Base-by-base conservation (phyloP, 2,888 invertebrate genomes). In the Pollenia angustigena region DNA sequence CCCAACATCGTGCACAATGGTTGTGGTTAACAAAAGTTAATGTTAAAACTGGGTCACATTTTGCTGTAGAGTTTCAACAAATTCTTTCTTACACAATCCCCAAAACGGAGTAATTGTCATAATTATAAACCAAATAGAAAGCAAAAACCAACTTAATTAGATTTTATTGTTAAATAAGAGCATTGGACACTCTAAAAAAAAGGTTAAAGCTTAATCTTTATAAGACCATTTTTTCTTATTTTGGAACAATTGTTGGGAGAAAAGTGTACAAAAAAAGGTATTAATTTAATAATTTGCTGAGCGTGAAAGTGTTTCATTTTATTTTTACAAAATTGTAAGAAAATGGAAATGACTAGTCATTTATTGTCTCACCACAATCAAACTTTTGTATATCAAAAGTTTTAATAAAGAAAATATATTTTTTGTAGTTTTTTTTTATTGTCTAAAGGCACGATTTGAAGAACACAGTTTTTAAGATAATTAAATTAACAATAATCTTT, bases 401-500 rank as follows among this genome's bases (percentile, higher is more conserved):
- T 32, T 32, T 32, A 32, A 32, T 32, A 32, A 32, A 32, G 48
- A 62, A 52, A 44, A 50, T 60, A 11, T n/a, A 8, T 16, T 44
- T 46, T 2, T 10, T 54, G 44, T 44, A 44, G 42, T 16, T n/a
- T 40, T 56, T 60, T 40, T 50, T 72, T 84, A 42, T 18, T 40
- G 48, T 46, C 46, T 23, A 16, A 44, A 83, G 40, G 52, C 74
- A 85, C 66, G 74, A 69, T 74, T 84, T 60, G 18, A 74, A 72
- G 18, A 60, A 4, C 54, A 60, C 60, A 42, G 32, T 62, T 72
- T 62, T 66, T 2, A 74, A 50, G 52, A 60, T 79, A 74, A 84
- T 80, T 16, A 79, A 74, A 85, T 74, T 52, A 80, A 75, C 46
- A 85, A 85, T 80, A 75, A 74, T 74, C 54, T 79, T 68, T 74